Evolutionary conservation across 2,797 vertebrate genomes (phyloP).

Genomic region (Prionace glauca): DNA sequence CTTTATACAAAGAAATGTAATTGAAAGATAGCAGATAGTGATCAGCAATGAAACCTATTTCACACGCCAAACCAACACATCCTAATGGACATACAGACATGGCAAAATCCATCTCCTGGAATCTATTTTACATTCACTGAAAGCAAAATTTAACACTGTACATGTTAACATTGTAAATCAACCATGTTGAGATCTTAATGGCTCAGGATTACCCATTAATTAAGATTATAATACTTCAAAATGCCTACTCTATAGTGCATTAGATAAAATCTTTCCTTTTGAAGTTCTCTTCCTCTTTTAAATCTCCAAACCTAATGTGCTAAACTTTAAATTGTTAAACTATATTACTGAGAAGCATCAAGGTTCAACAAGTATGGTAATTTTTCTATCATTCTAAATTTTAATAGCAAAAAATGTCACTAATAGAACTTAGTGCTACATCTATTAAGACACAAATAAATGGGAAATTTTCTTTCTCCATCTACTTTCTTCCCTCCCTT

Average conservation of each 20-base stretch:
- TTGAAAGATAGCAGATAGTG: background rate
- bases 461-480: background rate
- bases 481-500: background rate
- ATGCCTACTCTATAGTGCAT: background rate
- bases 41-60: background rate
- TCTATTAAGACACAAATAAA: constrained; percentile 19
- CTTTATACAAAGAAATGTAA: background rate
- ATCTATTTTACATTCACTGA: background rate
- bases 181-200: constrained; percentile 6
- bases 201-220: background rate
- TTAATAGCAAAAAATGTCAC: constrained; percentile 1
- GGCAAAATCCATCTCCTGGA: background rate
- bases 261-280: background rate
- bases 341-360: background rate
- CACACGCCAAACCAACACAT: background rate
- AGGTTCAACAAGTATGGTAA: background rate
- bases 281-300: constrained; percentile 10
- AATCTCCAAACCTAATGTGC: background rate
- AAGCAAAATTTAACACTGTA: constrained; percentile 10
- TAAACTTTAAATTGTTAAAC: constrained; percentile 12
- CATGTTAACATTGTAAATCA: constrained; percentile 14
- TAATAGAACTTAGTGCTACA: constrained; percentile 25
- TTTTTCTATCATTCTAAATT: background rate
- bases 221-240: constrained; percentile 8
- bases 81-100: constrained; percentile 1